phyloP scores from a whole-genome alignment of 30 jellyfish, hydroid and myxozoan genomes.

The Hydractinia symbiolongicarpus region DNA sequence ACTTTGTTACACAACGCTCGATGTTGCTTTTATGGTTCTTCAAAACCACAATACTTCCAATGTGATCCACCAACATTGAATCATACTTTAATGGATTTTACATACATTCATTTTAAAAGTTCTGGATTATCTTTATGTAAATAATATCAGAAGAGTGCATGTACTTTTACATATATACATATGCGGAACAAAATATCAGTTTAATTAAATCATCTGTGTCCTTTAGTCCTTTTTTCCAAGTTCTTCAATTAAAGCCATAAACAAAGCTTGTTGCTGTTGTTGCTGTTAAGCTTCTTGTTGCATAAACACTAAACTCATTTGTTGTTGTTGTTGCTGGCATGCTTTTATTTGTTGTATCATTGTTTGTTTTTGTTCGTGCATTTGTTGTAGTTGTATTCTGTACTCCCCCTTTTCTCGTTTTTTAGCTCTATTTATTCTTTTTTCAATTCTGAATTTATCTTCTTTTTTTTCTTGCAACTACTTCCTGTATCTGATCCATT shows the following conservation, averaged over 20 bases:
- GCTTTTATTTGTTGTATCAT: neutral
- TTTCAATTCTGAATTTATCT: slow-evolving; percentile 8
- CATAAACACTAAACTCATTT: neutral
- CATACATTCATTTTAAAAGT: no score
- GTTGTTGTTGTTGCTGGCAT: neutral
- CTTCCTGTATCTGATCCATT: slow-evolving; percentile 31
- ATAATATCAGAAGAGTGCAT: no score
- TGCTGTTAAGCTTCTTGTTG: neutral
- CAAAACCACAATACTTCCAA: slow-evolving; percentile 34
- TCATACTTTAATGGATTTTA: neutral
- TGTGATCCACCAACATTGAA: slow-evolving; percentile 41
- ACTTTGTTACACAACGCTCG: slow-evolving; percentile 46
- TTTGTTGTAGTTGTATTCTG: slow-evolving; percentile 2
- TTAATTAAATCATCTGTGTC: no score
- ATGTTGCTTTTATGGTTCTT: slow-evolving; percentile 46
- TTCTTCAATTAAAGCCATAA: neutral
- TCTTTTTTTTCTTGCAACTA: slow-evolving; percentile 37
- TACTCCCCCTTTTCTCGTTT: neutral
- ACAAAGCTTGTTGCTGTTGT: slow-evolving; percentile 22
- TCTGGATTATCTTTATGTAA: no score
- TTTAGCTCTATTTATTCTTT: slow-evolving; percentile 23
- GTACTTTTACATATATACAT: no score
- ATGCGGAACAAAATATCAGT: no score
- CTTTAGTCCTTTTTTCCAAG: neutral
- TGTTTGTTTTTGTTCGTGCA: neutral